A percentile compares a stretch with the other conserved stretches of the same genome.
These are phyloP conservation scores for Parochlus steinenii DNA, from an alignment of 2,888 invertebrate genomes.

Conservation along the genomic window DNA sequence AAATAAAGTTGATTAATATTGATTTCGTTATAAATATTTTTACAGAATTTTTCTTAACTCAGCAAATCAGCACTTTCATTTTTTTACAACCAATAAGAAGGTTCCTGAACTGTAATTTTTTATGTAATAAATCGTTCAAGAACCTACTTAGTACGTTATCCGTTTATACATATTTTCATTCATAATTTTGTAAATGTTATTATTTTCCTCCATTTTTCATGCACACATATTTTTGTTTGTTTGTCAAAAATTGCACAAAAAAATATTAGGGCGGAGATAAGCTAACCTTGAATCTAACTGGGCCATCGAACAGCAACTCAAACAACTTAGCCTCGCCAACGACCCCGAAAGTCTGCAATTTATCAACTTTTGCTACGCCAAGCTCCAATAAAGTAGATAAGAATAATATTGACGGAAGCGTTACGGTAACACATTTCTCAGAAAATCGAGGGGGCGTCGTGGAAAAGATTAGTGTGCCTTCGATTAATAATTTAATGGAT, in stretches of 20 bases:
- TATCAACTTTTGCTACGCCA: constrained; percentile 12
- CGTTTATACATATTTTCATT: constrained; percentile 9
- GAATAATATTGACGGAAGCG: constrained; percentile 18
- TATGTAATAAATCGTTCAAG: constrained; percentile 7
- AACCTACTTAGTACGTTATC: constrained; percentile 9
- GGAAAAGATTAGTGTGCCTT: constrained; percentile 21
- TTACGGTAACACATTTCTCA: constrained; percentile 42
- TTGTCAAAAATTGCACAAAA: constrained; percentile 13
- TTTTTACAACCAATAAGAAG: too few relatives aligned
- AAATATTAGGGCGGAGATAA: constrained; percentile 46
- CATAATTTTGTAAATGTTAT: constrained; percentile 14
- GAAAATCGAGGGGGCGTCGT: constrained; percentile 24
- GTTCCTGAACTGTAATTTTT: constrained; percentile 11
- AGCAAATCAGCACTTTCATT: too few relatives aligned
- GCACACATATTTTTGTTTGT: constrained; percentile 11
- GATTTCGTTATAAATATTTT: too few relatives aligned
- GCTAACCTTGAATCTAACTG: constrained; percentile 46
- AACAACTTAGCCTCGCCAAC: constrained; percentile 15
- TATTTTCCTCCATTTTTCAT: constrained; percentile 13
- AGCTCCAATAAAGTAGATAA: constrained; percentile 12
- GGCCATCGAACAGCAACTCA: constrained; percentile 19
- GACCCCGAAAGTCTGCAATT: constrained; percentile 26
- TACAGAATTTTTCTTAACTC: too few relatives aligned
- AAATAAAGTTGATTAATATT: background rate
- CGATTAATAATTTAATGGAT: constrained; percentile 13